phyloP scores from a whole-genome alignment of 2,113 vertebrate genomes.

The Probosciger aterrimus region DNA sequence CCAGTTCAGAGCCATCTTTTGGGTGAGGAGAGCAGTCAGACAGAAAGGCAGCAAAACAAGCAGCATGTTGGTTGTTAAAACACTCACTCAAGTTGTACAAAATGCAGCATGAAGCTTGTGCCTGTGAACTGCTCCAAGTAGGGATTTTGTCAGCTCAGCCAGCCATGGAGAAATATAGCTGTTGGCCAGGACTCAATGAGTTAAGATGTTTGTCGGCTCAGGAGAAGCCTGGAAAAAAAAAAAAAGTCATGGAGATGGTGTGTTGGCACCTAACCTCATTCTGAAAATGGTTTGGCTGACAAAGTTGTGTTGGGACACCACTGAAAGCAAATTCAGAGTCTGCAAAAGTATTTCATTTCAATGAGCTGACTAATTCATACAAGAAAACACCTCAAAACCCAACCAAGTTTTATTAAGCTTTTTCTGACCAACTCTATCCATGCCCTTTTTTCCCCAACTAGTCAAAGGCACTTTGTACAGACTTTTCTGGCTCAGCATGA shows the following conservation, averaged over 20 bases:
- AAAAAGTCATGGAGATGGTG: neutral
- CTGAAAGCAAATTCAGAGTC: neutral
- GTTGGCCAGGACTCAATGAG: neutral
- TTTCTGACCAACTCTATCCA: neutral
- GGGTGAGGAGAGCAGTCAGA: neutral
- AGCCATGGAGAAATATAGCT: neutral
- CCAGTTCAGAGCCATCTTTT: neutral
- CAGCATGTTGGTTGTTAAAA: neutral
- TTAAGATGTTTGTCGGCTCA: neutral
- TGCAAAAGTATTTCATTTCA: neutral
- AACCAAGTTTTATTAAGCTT: neutral
- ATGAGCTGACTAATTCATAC: neutral
- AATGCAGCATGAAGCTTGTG: neutral
- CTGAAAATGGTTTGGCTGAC: neutral
- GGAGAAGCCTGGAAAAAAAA: neutral
- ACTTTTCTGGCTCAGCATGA: neutral
- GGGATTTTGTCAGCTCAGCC: neutral
- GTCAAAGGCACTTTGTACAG: conserved; percentile 14
- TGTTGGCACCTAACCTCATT: neutral
- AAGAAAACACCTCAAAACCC: neutral
- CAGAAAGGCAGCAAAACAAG: neutral
- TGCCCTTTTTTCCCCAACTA: neutral
- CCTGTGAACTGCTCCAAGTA: neutral
- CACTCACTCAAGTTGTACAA: neutral
- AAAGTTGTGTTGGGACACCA: neutral